phyloP scores from a whole-genome alignment of 1,140 invertebrate genomes.

The Pseudomyrmex flavicornis region DNA sequence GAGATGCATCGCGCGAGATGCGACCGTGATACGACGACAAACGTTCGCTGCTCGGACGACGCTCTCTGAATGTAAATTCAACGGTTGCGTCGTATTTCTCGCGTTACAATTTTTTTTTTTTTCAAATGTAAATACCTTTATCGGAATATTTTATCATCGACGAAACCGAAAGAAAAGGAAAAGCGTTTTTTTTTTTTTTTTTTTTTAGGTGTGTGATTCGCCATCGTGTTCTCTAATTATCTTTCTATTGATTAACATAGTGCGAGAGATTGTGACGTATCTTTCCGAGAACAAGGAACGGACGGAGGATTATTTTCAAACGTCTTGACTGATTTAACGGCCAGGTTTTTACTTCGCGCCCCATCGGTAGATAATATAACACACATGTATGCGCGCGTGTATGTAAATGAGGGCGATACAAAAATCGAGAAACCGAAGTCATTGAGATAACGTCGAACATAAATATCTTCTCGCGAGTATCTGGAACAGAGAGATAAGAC shows the following conservation, averaged over 20 bases:
- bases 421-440: conserved; percentile 57
- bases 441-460: conserved; percentile 49
- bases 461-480: conserved; percentile 60
- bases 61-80: background rate
- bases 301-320: conserved; percentile 44
- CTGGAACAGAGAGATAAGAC: conserved; percentile 48
- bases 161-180: too few species aligned
- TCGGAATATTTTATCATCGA: too few species aligned
- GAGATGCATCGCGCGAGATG: conserved; percentile 3
- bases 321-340: conserved; percentile 40
- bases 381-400: background rate
- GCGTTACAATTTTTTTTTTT: too few species aligned
- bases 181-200: too few species aligned
- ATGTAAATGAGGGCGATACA: conserved; percentile 40
- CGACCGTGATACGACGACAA: background rate
- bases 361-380: conserved; percentile 39
- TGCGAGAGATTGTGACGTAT: too few species aligned
- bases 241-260: too few species aligned
- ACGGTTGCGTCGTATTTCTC: too few species aligned
- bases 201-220: too few species aligned
- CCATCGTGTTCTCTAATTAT: too few species aligned
- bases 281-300: too few species aligned
- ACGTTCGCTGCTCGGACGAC: background rate
- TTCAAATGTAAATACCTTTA: too few species aligned
- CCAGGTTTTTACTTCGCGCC: conserved; percentile 42